These are phyloP conservation scores for Eupeodes luniger DNA, from an alignment of 2,888 invertebrate species.

Conservation along the genomic window DNA sequence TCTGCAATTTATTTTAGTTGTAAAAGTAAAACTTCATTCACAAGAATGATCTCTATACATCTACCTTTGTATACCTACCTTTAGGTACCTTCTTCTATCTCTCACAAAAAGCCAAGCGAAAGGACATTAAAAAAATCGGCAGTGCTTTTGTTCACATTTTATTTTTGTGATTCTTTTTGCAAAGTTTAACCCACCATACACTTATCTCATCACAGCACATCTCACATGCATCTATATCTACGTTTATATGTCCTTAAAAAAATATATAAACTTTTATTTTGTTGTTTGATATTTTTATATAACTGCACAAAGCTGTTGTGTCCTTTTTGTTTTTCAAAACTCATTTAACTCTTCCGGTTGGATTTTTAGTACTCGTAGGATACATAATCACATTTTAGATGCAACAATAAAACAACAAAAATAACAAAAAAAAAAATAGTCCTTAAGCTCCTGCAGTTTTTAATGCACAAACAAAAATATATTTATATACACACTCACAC, in stretches of 20 bases:
- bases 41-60: background rate
- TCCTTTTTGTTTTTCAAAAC: constrained; percentile 52
- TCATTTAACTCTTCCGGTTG: constrained; percentile 73
- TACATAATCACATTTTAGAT: constrained; percentile 60
- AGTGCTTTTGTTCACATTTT: constrained; percentile 7
- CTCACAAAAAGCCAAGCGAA: constrained; percentile 13
- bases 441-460: constrained; percentile 39
- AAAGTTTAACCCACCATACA: constrained; percentile 12
- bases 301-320: constrained; percentile 22
- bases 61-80: background rate
- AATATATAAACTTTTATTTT: background rate
- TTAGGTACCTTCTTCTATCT: background rate
- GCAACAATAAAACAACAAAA: constrained; percentile 43
- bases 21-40: constrained; percentile 14
- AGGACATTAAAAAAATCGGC: constrained; percentile 19
- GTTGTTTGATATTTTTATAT: background rate
- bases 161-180: constrained; percentile 22
- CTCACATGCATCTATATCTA: background rate
- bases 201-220: constrained; percentile 32
- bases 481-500: no score
- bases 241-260: background rate
- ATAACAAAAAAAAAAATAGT: constrained; percentile 27
- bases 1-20: background rate
- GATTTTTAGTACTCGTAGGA: constrained; percentile 14
- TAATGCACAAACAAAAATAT: constrained; percentile 30